Conservation (phyloP, 2,797 vertebrate genomes). For the Lutjanus campechanus region DNA sequence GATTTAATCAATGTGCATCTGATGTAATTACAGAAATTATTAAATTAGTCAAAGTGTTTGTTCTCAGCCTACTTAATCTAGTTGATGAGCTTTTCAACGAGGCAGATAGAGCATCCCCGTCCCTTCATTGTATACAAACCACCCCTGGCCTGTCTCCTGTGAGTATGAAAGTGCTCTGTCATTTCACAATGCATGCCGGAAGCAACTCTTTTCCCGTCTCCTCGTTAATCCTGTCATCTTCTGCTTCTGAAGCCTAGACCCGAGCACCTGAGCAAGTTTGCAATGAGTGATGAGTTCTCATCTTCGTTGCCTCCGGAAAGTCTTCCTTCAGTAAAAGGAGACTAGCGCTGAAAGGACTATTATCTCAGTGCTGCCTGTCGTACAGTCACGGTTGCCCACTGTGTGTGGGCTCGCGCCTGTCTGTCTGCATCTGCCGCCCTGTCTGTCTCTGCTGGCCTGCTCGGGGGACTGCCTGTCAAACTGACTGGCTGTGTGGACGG, state of each 20-base stretch:
- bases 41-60: background rate
- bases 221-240: constrained; percentile 30
- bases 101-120: background rate
- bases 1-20: background rate
- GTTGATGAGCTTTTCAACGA: constrained; percentile 5
- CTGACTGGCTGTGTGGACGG: constrained; percentile 31
- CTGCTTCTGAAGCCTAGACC: constrained; percentile 20
- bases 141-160: constrained; percentile 13
- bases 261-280: constrained; percentile 5
- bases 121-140: background rate
- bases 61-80: background rate
- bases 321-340: constrained; percentile 18
- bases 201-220: constrained; percentile 12
- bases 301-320: constrained; percentile 20
- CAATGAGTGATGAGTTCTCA: constrained; percentile 31
- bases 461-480: constrained; percentile 38
- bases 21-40: background rate
- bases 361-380: constrained; percentile 26
- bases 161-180: constrained; percentile 21
- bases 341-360: constrained; percentile 24
- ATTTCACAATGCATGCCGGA: constrained; percentile 22
- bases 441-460: constrained; percentile 42
- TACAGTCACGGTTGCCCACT: constrained; percentile 9
- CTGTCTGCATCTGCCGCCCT: constrained; percentile 45
- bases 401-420: constrained; percentile 36